phyloP scores from a whole-genome alignment of 2,113 vertebrate genomes.

The Piprites chloris region DNA sequence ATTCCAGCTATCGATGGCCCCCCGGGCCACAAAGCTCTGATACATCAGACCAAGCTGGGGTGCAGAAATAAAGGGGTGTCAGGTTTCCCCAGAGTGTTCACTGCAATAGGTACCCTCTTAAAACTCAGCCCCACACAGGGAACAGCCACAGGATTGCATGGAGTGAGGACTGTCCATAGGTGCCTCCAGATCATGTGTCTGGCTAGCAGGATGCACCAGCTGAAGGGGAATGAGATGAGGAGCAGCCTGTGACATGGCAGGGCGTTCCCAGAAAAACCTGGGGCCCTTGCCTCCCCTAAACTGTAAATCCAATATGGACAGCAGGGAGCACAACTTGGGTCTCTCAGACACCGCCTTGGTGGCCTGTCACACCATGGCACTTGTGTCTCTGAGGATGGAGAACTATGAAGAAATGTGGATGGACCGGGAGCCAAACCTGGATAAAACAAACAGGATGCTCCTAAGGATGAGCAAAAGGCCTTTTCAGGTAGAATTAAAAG shows the following conservation, averaged over 20 bases:
- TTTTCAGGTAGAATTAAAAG: neutral
- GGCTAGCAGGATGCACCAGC: neutral
- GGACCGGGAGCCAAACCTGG: neutral
- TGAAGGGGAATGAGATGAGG: neutral
- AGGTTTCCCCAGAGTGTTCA: neutral
- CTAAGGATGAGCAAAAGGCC: neutral
- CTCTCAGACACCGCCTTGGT: neutral
- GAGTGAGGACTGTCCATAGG: neutral
- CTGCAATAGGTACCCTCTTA: neutral
- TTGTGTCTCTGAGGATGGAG: neutral
- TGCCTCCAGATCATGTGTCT: rapidly evolving
- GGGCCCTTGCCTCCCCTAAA: neutral
- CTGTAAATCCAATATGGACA: neutral
- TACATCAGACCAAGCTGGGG: neutral
- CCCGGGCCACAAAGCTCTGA: neutral
- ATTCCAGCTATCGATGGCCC: neutral
- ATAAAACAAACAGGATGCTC: neutral
- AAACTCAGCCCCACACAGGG: neutral
- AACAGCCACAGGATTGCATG: neutral
- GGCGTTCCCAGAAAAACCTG: neutral
- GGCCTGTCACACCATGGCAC: rapidly evolving
- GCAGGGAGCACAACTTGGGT: neutral
- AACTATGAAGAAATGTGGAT: neutral
- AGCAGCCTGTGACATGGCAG: neutral
- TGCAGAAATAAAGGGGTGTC: rapidly evolving